Base-by-base conservation (phyloP, 2,797 vertebrate species). In the Platalea minor region DNA sequence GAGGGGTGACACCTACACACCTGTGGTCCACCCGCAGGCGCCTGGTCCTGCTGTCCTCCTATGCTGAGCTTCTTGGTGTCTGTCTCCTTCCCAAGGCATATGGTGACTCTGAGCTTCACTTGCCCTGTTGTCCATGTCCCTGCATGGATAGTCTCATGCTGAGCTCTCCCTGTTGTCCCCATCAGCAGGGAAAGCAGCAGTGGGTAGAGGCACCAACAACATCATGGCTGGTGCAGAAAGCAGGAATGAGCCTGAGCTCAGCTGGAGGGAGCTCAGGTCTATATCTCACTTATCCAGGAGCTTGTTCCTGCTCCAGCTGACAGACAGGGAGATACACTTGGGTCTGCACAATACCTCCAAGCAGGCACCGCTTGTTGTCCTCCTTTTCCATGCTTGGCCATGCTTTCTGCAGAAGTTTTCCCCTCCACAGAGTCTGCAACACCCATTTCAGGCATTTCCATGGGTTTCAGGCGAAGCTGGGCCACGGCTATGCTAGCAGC, bases 1-100 rank as follows among this genome's bases (percentile, higher is more conserved):
- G 21, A 79, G 28, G n/a, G 48, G n/a, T 2, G 9, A 13, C 19
- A n/a, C 61, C 9, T 23, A 7, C 5, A 16, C 39, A 37, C 3
- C 9, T 1, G 0, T 65, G 74, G 41, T 19, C 16, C 24, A n/a
- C 2, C 19, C n/a, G 3, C 3, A 29, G 45, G 26, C 50, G 5
- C 6, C 60, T 37, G 61, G 14, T 78, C 29, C 75, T 82, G 16
- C 48, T 41, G 10, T 31, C 61, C 48, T 41, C 28, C 74, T 72
- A 0, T 24, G 17, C 43, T 5, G 29, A 61, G 43, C 69, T 45
- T 13, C 31, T 72, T 23, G 39, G 17, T 33, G 15, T 43, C 48
- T 10, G 10, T 53, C n/a, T 75, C 45, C 50, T 79, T 76, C 57
- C 24, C 29, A 51, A 84, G 68, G 60, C 26, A 31, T 20, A 35